Evolutionary conservation across 2,797 vertebrate species (phyloP), one percentile per base, ranked within the genome.

Genomic region (Octomys mimax): DNA sequence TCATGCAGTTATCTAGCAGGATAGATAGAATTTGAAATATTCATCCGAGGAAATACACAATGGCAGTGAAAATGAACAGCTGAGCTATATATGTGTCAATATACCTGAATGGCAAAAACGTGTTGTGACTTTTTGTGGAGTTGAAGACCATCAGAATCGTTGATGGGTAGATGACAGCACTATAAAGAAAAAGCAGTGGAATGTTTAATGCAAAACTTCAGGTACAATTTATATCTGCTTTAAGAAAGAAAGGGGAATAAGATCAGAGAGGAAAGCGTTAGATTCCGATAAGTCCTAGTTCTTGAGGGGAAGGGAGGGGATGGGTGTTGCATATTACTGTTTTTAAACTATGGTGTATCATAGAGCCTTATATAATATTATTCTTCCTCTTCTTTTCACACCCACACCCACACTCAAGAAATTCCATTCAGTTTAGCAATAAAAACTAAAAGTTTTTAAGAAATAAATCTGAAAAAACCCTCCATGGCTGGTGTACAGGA

Each of bases 331-430:
- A 57, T 84, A 81, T 70, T 80, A 70, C 94, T 84, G 78, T 92
- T 97, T 96, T 94, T 87, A 95, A 89, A 85, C n/a, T 57, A 42
- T 24, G 66, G 13, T 85, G 64, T 81, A 94, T 87, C 83, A 87
- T 70, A 66, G 22, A 57, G 75, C 19, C 92, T 89, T 78, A 79
- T 92, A 49, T 83, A 88, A 96, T 90, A 71, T 92, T 64, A 84
- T 95, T 94, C 82, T 81, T 91, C 78, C 87, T 96, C 68, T 93
- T 90, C 90, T 54, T 75, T 92, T 88, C 83, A 92, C 92, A 94
- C 62, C 46, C 77, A 92, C 89, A 85, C 94, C 89, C 57, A 96
- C 89, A 70, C n/a, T 84, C 78, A 81, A 70, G 71, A 92, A 91
- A 85, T 42, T 85, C 42, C 52, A 75, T 91, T 95, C 92, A 84